Evolutionary conservation across 2,797 vertebrate genomes (phyloP), one percentile per base, ranked within the genome.

Genomic region (Eulemur albifrons): DNA sequence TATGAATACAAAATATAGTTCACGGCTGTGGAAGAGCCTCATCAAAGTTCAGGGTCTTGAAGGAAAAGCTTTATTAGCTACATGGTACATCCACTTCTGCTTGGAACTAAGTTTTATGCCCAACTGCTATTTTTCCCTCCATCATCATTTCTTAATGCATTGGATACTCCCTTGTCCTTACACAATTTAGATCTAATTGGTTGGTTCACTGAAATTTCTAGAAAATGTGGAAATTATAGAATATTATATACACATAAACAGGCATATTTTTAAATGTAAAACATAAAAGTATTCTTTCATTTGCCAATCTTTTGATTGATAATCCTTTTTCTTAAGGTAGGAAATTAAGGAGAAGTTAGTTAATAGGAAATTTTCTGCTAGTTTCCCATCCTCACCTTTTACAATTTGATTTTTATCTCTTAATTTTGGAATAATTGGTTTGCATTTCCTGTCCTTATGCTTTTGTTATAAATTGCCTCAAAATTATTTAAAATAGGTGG

Each of bases 401-500:
- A 61, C 9, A 75, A 90, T 81, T 90, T 77, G 43, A 88, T 67
- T 57, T 93, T 83, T 81, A 59, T 73, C 45, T 92, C 43, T 96
- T 75, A 67, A 82, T 75, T 95, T 92, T 86, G n/a, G 45, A 52
- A 57, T 65, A 75, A 50, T 84, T 21, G 18, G 65, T 93, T 96
- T 88, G 20, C 21, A 76, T 88, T 90, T 38, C 30, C 8, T 67
- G 2, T 59, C 4, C 7, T n/a, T 54, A 76, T 67, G 30, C 7
- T 50, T 79, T 81, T 50, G 38, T 54, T 90, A 93, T 77, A 76
- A 95, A 13, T 32, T 90, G 21, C 61, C 48, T 89, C 63, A 86
- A 91, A 96, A 63, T 52, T 82, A 52, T 50, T 86, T 94, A 25
- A 95, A 92, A 90, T 75, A 94, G 5, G n/a, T 61, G 20, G 13